Conservation (phyloP, 2,888 invertebrate genomes). For the Caenorhabditis panamensis region DNA sequence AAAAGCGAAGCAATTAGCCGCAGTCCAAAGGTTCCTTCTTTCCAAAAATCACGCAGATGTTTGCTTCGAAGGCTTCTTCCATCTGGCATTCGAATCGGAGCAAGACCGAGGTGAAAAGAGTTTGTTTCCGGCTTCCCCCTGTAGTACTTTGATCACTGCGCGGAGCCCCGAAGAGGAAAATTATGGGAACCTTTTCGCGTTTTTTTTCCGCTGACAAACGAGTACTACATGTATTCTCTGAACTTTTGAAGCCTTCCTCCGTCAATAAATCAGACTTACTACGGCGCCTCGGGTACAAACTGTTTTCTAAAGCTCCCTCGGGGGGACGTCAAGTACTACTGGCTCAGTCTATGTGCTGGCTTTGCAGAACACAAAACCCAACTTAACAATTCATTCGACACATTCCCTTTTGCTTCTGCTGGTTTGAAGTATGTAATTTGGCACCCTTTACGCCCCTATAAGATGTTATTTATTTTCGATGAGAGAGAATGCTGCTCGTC, state of each 20-base stretch:
- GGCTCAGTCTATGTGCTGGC: neutral
- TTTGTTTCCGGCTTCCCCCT: conserved; percentile 1
- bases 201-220: neutral
- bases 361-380: neutral
- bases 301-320: conserved; percentile 31
- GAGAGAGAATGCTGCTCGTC: conserved; percentile 7
- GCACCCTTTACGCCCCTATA: conserved; percentile 32
- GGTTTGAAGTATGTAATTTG: conserved; percentile 35
- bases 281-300: conserved; percentile 33
- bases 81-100: neutral
- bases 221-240: conserved; percentile 14
- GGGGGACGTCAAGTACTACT: conserved; percentile 24
- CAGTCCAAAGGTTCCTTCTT: conserved; percentile 1
- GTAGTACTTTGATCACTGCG: neutral
- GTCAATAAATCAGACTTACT: conserved; percentile 44
- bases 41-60: conserved; percentile 18
- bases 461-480: conserved; percentile 42
- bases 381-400: conserved; percentile 31
- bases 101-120: neutral
- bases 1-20: conserved; percentile 6
- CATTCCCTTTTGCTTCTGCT: neutral
- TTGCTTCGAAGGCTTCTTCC: neutral
- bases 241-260: neutral
- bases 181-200: conserved; percentile 32
- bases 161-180: conserved; percentile 7